Evolutionary conservation across 2,888 invertebrate species (phyloP).

Genomic region (Deilephila porcellus): DNA sequence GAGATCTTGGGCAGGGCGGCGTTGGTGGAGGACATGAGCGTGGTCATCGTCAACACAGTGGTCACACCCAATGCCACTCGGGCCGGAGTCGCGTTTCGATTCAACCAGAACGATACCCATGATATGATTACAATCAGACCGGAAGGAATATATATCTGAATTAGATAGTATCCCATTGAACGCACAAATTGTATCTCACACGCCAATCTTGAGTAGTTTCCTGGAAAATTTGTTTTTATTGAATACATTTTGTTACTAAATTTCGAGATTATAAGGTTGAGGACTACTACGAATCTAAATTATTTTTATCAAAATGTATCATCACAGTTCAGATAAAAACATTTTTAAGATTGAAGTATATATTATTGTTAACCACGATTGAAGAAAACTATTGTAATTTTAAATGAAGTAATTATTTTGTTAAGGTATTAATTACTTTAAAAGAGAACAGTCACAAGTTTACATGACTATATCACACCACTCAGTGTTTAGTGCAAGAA

Average conservation of each 20-base stretch:
- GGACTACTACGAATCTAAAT: not conserved
- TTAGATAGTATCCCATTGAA: constrained; percentile 99
- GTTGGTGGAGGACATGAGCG: constrained; percentile 98
- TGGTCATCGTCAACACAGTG: constrained; percentile 98
- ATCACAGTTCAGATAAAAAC: not conserved
- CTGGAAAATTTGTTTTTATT: constrained; percentile 77
- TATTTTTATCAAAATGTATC: not conserved
- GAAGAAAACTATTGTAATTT: not conserved
- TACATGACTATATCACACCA: constrained; percentile 66
- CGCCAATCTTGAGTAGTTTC: constrained; percentile 98
- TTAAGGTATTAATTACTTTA: constrained; percentile 27
- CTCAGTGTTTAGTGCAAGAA: constrained; percentile 79
- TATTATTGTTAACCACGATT: not conserved
- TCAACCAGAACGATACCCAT: constrained; percentile 98
- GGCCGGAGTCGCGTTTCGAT: constrained; percentile 97
- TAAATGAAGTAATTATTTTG: constrained; percentile 2
- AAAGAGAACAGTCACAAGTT: constrained; percentile 45
- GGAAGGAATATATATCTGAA: constrained; percentile 99
- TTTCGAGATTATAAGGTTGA: not conserved
- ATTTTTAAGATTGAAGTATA: not conserved
- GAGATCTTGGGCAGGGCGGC: constrained; percentile 98
- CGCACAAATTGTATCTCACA: constrained; percentile 98
- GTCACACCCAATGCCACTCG: constrained; percentile 97
- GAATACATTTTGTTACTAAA: constrained; percentile 1
- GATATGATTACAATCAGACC: constrained; percentile 98